These are phyloP conservation scores for Solenodon paradoxus DNA, from an alignment of 2,113 vertebrate genomes.

Conservation along the genomic window DNA sequence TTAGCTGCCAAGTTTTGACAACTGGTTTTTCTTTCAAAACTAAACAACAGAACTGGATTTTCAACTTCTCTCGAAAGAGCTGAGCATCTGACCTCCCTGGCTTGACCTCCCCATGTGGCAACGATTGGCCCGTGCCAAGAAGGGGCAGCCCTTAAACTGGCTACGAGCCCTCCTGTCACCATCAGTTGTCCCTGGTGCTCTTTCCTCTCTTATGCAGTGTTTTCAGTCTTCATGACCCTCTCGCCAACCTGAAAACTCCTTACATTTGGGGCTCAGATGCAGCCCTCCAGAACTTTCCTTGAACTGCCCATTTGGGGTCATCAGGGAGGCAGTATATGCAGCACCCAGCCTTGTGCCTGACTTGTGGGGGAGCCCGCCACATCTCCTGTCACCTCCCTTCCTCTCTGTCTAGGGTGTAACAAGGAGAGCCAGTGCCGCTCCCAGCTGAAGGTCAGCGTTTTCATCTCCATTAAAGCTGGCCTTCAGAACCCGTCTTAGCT, in stretches of 20 bases:
- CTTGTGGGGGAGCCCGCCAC: rapidly evolving
- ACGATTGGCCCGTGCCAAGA: too few relatives aligned
- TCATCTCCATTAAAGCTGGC: rapidly evolving
- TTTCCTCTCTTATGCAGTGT: too few relatives aligned
- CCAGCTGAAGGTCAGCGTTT: background rate
- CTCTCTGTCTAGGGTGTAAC: background rate
- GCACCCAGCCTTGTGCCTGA: background rate
- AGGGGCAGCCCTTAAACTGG: too few relatives aligned
- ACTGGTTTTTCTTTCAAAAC: rapidly evolving
- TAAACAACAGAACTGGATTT: background rate
- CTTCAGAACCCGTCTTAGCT: background rate
- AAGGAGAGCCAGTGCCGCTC: rapidly evolving
- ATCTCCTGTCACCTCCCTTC: background rate
- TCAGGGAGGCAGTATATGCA: rapidly evolving
- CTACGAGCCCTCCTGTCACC: background rate
- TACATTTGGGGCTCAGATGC: background rate
- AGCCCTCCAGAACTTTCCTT: background rate
- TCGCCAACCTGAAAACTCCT: background rate
- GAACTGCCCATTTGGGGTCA: rapidly evolving
- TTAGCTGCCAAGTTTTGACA: background rate
- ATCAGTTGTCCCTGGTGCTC: rapidly evolving
- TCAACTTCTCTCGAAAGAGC: background rate
- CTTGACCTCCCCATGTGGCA: background rate
- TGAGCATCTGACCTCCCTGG: too few relatives aligned
- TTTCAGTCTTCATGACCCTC: background rate